Evolutionary conservation across 2,888 invertebrate species (phyloP), one percentile per base, ranked within the genome.

Genomic region (Chelonus formosanus): DNA sequence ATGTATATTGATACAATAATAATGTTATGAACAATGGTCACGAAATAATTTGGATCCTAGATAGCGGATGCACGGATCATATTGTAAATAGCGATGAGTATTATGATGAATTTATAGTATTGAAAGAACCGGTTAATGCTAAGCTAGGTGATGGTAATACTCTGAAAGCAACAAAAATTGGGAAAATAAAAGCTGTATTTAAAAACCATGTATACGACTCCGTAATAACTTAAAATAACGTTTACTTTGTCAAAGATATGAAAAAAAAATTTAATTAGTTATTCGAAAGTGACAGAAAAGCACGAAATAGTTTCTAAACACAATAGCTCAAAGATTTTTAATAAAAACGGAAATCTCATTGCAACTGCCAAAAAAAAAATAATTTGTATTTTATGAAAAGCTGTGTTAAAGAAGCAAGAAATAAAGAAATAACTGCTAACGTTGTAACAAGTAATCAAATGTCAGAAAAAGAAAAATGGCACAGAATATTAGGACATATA

Each of bases 201-300:
- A 5, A 40, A 40, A 40, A 4, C 4, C 20, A 56, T 6, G 8
- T n/a, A 10, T 40, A 40, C 5, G 40, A 43, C 20, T 56, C 40
- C 36, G 32, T 34, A 54, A 56, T 20, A 10, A 40, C 20, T 56
- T 56, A 40, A 20, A 40, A 36, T 20, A 36, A 56, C 40, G 56
- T 56, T 36, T 3, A 40, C 7, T 56, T 40, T 59, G 65, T 65
- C 20, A 62, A 65, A 58, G 67, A 65, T 6, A 69, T 67, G 69
- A n/a, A 55, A 69, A 20, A 65, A 56, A 65, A 69, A 69, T 57
- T 62, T 69, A 45, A 57, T 69, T 4, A 69, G 67, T 36, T 69
- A 50, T 35, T 62, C 57, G 3, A 69, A 63, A 67, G 48, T 69
- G 45, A 58, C 69, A 3, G 45, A 65, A 10, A 54, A 65, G 54